A percentile compares a stretch with the other conserved stretches of the same genome.
These are phyloP conservation scores for Phalacrocorax carbo DNA, from an alignment of 2,113 vertebrate genomes.

Conservation along the genomic window DNA sequence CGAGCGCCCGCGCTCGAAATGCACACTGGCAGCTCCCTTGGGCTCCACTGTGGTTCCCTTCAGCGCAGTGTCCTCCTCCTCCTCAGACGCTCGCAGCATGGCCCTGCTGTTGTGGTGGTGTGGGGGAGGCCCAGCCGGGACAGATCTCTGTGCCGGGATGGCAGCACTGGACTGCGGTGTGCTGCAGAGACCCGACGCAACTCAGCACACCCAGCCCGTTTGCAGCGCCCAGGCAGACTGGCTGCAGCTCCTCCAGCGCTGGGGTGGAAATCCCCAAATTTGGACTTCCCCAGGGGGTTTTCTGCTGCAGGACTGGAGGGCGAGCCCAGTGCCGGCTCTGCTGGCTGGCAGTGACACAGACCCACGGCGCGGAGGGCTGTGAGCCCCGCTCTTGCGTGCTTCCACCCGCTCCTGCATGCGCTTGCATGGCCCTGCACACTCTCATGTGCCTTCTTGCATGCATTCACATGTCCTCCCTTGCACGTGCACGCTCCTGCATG, in stretches of 20 bases:
- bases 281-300: background rate
- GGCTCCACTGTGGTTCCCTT: background rate
- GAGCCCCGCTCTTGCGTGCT: background rate
- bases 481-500: background rate
- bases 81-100: background rate
- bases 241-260: background rate
- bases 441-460: accelerated
- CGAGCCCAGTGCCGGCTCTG: accelerated
- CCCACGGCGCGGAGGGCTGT: accelerated
- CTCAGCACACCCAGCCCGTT: background rate
- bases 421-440: background rate
- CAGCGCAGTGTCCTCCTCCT: background rate
- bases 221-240: accelerated
- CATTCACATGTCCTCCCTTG: too few relatives aligned
- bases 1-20: background rate
- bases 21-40: background rate
- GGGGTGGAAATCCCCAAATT: background rate
- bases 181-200: background rate
- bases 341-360: background rate
- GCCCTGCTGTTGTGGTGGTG: background rate
- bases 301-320: background rate
- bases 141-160: accelerated
- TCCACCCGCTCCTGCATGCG: background rate
- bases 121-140: background rate
- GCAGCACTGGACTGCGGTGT: accelerated